Conservation (phyloP, 2,797 vertebrate species). For the Thunnus albacares region DNA sequence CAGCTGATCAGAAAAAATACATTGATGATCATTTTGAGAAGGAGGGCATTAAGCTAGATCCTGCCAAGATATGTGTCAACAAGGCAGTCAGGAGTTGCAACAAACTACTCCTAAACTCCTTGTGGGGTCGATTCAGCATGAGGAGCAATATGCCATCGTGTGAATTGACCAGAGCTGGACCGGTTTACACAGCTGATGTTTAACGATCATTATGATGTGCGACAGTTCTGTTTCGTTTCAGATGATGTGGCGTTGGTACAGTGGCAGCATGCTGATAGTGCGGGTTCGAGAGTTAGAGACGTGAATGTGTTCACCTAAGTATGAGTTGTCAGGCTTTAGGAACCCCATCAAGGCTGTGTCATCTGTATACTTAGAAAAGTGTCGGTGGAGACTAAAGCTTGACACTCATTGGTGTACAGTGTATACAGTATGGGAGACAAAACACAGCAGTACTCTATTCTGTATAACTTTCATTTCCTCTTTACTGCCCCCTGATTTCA, state of each 20-base stretch:
- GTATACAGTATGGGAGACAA: no score
- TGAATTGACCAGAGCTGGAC: slow-evolving; percentile 1
- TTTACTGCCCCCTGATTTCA: no score
- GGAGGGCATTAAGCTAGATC: background rate
- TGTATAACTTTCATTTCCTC: no score
- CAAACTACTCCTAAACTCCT: background rate
- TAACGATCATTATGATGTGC: background rate
- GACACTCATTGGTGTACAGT: no score
- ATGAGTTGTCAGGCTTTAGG: no score
- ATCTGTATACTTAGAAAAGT: no score
- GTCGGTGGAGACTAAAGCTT: no score
- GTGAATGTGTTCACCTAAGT: background rate
- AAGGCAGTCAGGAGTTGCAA: slow-evolving; percentile 9
- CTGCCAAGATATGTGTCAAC: background rate
- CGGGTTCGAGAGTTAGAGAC: background rate
- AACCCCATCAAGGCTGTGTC: no score
- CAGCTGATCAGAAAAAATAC: background rate
- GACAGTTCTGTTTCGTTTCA: slow-evolving; percentile 1
- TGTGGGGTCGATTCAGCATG: slow-evolving; percentile 12
- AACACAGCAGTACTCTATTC: no score
- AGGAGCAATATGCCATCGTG: background rate
- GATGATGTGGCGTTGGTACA: background rate
- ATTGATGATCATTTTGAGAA: background rate
- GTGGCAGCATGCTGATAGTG: background rate
- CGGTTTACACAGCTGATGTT: slow-evolving; percentile 27